Evolutionary conservation across 2,113 vertebrate genomes (phyloP), one percentile per base, ranked within the genome.

Genomic region (Otus sunia): DNA sequence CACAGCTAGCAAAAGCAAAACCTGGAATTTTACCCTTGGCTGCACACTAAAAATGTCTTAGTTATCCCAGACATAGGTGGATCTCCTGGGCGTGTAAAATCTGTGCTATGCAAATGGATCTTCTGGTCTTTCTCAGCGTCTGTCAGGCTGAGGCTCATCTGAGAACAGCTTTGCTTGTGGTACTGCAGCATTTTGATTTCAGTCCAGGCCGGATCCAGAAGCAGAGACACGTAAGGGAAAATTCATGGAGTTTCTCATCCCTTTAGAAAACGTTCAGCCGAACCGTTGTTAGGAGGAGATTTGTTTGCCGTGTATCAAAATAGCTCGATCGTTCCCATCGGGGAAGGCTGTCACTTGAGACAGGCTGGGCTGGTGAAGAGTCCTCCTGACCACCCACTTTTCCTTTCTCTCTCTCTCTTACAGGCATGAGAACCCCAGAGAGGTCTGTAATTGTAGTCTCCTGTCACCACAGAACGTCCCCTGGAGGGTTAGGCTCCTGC

Each of bases 61-160:
- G 20, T 78, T 92, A 91, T 50, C 64, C 68, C 80, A 96, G 83
- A 63, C 64, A 73, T 3, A 56, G 74, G 68, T 59, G 63, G 62
- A 47, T 90, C 74, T 96, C 82, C 15, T 25, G 45, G 66, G 74
- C 0, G 1, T 43, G 58, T 60, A 59, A 71, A 75, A 68, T 36
- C 77, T 67, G 32, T 52, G 77, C 66, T 75, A 49, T 17, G 9
- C 52, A 88, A 89, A 92, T 45, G 39, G 78, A 36, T 73, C n/a
- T 71, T 91, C 87, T 85, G 94, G 64, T 84, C 60, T 55, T 96
- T 85, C 74, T 91, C 88, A 90, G 90, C 3, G 1, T 22, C 62
- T 90, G 86, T 56, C 84, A 87, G 90, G 76, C 67, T 77, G 75
- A 49, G 56, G 63, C 27, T 93, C 47, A 55, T 76, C 47, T 0